Percentiles rank a stretch among this genome's conserved stretches.
These are phyloP conservation scores for Phalacrocorax brasilianus DNA, from an alignment of 2,113 vertebrate species.

Conservation along the genomic window DNA sequence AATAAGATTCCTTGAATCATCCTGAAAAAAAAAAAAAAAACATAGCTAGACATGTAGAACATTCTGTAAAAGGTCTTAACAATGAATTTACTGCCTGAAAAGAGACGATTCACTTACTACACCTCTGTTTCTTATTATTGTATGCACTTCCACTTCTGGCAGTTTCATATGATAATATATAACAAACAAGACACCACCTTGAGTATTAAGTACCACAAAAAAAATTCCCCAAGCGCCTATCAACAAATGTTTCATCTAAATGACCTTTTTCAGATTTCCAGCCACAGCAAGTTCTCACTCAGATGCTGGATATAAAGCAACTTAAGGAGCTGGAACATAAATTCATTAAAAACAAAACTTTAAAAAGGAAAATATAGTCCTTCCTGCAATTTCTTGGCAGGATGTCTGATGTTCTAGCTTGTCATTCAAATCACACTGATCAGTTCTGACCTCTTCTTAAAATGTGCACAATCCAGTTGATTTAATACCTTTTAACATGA, in stretches of 20 bases:
- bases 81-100: constrained; percentile 2
- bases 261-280: constrained; percentile 28
- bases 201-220: neutral
- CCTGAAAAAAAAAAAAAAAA: neutral
- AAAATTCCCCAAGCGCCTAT: neutral
- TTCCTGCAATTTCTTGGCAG: neutral
- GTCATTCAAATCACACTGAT: neutral
- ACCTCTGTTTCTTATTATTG: neutral
- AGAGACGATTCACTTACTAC: neutral
- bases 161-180: neutral
- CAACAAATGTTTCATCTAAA: constrained; percentile 33
- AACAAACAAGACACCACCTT: too few relatives aligned
- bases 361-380: neutral
- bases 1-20: neutral
- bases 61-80: constrained; percentile 1
- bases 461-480: neutral
- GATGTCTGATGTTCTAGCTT: neutral
- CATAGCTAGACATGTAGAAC: neutral
- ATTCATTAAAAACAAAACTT: neutral
- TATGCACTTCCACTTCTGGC: neutral
- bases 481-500: neutral
- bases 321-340: neutral
- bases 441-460: neutral
- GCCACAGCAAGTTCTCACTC: neutral
- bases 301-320: neutral